Evolutionary conservation across 2,888 invertebrate species (phyloP).

Genomic region (Leptogaster cylindrica): DNA sequence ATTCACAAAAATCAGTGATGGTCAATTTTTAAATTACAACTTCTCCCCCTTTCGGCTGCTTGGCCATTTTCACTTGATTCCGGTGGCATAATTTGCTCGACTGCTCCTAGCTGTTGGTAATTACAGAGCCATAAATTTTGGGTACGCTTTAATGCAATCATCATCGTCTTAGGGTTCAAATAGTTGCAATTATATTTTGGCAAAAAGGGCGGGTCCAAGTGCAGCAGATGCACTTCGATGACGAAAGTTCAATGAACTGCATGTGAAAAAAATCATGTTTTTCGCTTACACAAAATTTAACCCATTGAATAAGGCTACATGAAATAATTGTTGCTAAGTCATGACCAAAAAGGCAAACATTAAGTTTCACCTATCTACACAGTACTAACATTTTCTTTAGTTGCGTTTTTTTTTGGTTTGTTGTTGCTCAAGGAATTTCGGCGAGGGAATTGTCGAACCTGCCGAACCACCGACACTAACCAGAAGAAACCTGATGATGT

Average conservation of each 20-base stretch:
- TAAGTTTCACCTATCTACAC: not conserved
- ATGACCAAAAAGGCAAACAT: not conserved
- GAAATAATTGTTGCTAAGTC: conserved; percentile 22
- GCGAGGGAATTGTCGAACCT: not conserved
- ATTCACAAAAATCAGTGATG: no score
- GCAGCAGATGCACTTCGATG: conserved; percentile 5
- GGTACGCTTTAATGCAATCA: conserved; percentile 6
- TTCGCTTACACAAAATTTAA: no score
- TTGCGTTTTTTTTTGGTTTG: no score
- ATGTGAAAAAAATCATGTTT: conserved; percentile 29
- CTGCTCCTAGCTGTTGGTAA: conserved; percentile 4
- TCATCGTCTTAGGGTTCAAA: not conserved
- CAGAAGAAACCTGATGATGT: conserved; percentile 31
- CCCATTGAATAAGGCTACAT: conserved; percentile 8
- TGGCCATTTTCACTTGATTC: no score
- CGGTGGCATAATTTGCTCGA: no score
- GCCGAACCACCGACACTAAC: not conserved
- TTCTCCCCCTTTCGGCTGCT: no score
- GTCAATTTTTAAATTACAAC: no score
- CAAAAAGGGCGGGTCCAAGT: not conserved
- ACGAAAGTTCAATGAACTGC: not conserved
- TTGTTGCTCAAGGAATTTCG: not conserved
- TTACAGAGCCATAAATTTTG: not conserved
- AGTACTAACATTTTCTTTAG: conserved; percentile 14
- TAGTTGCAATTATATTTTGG: conserved; percentile 4